Base-by-base conservation (phyloP, 64 coral and sea anemone genomes). In the Platygyra sinensis region DNA sequence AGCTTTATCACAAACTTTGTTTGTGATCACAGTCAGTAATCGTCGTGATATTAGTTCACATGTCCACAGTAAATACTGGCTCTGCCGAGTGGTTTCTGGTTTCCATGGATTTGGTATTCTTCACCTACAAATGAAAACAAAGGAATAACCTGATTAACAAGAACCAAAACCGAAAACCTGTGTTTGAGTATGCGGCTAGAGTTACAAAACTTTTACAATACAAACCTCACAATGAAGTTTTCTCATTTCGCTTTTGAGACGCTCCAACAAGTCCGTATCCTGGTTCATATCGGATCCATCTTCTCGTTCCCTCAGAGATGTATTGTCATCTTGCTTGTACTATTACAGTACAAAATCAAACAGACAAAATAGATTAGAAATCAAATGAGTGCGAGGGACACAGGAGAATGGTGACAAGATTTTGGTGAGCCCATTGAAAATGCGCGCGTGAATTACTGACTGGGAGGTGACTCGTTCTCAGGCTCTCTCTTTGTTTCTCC, bases 211-310 rank as follows among this genome's bases (percentile, higher is more conserved):
- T 19, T 30, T 24, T 75, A 75, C 14, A 64, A 18, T 83, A 0
- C 78, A 25, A 62, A 91, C 89, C 52, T 91, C 72, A n/a, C 29
- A 11, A 55, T 57, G 12, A 18, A 91, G 32, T 42, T 84, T 91
- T 51, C 73, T 82, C 89, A 91, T 91, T 84, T 91, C 89, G 30
- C 65, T 67, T 60, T 91, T 91, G 10, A 91, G 80, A 22, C 89
- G 72, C 25, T 60, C 72, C 1, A 91, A 80, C 28, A 91, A 57
- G 76, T n/a, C 46, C 0, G 10, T 24, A 63, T 85, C 29, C 32
- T 25, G 19, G 63, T 10, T 36, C 19, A 28, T 5, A 50, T 36
- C 62, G 24, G 10, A 30, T 14, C 10, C 36, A 63, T 15, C 20
- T 69, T 85, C 81, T 72, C 42, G 2, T 5, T 71, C 60, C 14